Percentiles rank a stretch among this genome's conserved stretches.
Evolutionary conservation across 92 coral and sea anemone genomes (phyloP).

Genomic region (Parazoanthus atlanticus): DNA sequence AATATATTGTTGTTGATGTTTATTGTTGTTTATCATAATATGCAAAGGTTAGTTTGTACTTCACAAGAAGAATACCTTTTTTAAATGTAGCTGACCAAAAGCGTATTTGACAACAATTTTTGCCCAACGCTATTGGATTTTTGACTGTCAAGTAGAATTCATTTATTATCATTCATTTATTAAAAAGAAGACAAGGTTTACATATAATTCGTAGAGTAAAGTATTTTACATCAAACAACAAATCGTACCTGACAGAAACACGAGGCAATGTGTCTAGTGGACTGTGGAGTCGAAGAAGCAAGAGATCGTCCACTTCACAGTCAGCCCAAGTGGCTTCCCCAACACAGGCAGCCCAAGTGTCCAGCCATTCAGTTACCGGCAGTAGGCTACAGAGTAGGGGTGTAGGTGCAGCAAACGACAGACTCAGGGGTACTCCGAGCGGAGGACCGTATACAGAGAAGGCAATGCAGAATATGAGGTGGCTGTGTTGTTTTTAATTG

Average conservation of each 20-base stretch:
- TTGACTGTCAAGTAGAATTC: too few species aligned
- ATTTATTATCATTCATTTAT: too few species aligned
- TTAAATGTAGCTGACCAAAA: too few species aligned
- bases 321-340: background rate
- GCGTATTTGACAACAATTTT: too few species aligned
- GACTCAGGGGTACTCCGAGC: background rate
- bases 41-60: too few species aligned
- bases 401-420: background rate
- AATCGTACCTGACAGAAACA: background rate
- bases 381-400: background rate
- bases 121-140: too few species aligned
- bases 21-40: too few species aligned
- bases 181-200: too few species aligned
- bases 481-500: background rate
- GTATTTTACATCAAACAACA: background rate
- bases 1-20: too few species aligned
- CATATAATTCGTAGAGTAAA: background rate
- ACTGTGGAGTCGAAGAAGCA: conserved; percentile 17
- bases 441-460: conserved; percentile 25
- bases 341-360: background rate
- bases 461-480: conserved; percentile 24
- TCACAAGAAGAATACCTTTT: too few species aligned
- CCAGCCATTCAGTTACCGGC: background rate
- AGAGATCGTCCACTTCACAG: conserved; percentile 18
- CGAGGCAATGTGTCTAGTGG: background rate